A percentile compares a stretch with the other conserved stretches of the same genome.
These are phyloP conservation scores for Tiliqua scincoides DNA, from an alignment of 2,113 vertebrate genomes.

Conservation along the genomic window DNA sequence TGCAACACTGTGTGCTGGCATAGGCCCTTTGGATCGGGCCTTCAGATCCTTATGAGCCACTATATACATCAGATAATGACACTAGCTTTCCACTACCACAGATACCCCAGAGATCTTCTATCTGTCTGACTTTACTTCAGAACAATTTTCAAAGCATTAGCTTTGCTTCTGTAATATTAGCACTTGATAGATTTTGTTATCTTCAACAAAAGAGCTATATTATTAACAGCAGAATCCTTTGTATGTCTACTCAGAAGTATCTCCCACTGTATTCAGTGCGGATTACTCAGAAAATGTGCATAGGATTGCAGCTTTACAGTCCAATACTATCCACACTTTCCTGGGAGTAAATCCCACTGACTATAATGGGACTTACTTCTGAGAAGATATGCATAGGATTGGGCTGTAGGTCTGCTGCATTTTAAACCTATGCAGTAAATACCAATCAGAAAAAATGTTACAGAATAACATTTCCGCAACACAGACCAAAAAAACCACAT, in stretches of 20 bases:
- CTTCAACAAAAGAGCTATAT: neutral
- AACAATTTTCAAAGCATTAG: neutral
- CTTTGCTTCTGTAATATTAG: neutral
- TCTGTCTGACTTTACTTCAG: neutral
- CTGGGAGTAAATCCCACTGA: no score
- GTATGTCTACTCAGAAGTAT: no score
- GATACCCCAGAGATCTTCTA: neutral
- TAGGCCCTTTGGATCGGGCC: no score
- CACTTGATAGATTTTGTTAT: neutral
- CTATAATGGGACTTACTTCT: no score
- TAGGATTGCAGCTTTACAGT: no score
- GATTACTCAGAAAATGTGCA: no score
- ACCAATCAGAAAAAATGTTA: neutral
- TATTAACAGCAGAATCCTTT: no score
- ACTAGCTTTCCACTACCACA: neutral
- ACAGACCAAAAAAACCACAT: neutral
- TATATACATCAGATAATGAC: constrained; percentile 41
- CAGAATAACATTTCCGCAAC: neutral
- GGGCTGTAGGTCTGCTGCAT: neutral
- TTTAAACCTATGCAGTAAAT: neutral
- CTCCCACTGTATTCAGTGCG: no score
- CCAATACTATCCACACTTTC: no score
- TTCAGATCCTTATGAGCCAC: constrained; percentile 44
- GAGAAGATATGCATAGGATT: no score
- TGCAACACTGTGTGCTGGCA: no score